Conservation (phyloP, 2,797 vertebrate species). For the Tamandua tetradactyla region DNA sequence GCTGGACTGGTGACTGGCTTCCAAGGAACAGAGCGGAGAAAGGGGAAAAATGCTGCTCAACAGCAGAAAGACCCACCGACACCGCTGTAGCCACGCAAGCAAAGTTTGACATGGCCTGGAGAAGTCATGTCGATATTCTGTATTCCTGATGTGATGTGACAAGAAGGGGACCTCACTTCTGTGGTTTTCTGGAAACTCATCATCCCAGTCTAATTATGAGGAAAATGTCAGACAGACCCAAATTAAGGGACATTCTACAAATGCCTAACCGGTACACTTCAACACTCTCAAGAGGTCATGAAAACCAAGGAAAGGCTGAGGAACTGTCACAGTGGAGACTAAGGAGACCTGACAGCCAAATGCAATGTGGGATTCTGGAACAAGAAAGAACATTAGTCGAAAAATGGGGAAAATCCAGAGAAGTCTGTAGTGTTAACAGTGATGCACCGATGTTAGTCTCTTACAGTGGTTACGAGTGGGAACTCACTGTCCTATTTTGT, state of each 20-base stretch:
- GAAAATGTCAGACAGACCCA: neutral
- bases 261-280: neutral
- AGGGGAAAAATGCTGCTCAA: neutral
- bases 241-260: neutral
- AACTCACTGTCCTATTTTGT: neutral
- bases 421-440: neutral
- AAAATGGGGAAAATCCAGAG: neutral
- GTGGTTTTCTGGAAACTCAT: neutral
- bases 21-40: neutral
- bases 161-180: neutral
- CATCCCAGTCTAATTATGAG: neutral
- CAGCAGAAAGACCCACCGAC: neutral
- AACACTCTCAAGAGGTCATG: neutral
- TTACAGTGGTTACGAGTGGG: neutral
- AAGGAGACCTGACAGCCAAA: neutral
- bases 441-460: neutral
- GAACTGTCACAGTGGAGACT: neutral
- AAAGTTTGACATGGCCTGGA: neutral
- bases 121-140: neutral
- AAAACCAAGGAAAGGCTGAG: neutral
- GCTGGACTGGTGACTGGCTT: neutral
- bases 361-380: neutral
- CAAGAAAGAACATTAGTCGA: neutral
- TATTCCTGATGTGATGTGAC: neutral
- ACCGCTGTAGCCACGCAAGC: neutral